Evolutionary conservation across 2,113 vertebrate species (phyloP).

Genomic region (Phocoena phocoena): DNA sequence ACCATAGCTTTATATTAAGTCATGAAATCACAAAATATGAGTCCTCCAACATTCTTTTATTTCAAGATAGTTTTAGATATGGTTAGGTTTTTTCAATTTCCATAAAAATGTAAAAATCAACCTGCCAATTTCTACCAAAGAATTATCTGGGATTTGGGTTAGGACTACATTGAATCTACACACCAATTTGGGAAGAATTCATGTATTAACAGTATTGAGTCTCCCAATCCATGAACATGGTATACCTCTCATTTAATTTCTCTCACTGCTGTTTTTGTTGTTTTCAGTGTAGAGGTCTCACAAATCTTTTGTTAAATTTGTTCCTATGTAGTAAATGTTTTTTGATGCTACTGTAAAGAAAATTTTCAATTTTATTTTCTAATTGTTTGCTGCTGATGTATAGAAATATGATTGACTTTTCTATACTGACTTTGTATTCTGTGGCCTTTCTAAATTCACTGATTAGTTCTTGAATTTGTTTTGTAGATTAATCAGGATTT

Average conservation of each 20-base stretch:
- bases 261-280: too few species aligned
- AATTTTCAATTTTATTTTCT: neutral
- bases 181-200: neutral
- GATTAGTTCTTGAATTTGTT: neutral
- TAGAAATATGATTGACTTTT: neutral
- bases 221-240: neutral
- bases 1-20: neutral
- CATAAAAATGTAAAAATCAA: neutral
- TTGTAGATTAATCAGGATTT: neutral
- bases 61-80: neutral
- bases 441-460: neutral
- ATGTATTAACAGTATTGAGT: too few species aligned
- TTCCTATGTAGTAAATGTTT: neutral
- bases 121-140: neutral
- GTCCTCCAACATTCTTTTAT: neutral
- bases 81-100: neutral
- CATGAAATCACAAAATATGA: neutral
- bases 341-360: neutral
- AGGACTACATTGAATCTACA: neutral
- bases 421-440: neutral
- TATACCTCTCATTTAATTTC: neutral
- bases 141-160: neutral
- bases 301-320: neutral
- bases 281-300: neutral
- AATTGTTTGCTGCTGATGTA: neutral